Evolutionary conservation across 2,888 invertebrate genomes (phyloP).

Genomic region (Blastobasis lacticolella): DNA sequence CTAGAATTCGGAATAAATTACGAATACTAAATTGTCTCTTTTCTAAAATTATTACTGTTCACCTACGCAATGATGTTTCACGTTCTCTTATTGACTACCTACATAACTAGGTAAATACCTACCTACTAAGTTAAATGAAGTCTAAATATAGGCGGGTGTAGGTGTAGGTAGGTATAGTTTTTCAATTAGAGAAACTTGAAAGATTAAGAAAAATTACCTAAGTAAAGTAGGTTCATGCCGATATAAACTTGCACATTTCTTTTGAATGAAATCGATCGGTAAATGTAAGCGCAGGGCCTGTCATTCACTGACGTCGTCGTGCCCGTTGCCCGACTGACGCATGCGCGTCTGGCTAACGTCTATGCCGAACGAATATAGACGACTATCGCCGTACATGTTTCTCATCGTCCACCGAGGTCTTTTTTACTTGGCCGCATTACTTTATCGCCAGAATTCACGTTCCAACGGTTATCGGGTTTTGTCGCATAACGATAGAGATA

Average conservation of each 20-base stretch:
- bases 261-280: slow-evolving; percentile 64
- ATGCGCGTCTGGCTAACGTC: slow-evolving; percentile 70
- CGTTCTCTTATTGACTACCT: too few relatives aligned
- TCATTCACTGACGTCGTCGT: slow-evolving; percentile 67
- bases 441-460: slow-evolving; percentile 50
- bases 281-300: slow-evolving; percentile 63
- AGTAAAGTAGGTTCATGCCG: too few relatives aligned
- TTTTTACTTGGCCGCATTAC: slow-evolving; percentile 56
- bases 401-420: slow-evolving; percentile 47
- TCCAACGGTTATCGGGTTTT: slow-evolving; percentile 58
- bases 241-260: slow-evolving; percentile 38
- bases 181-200: too few relatives aligned
- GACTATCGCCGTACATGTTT: slow-evolving; percentile 53
- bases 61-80: too few relatives aligned
- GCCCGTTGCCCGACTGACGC: slow-evolving; percentile 53
- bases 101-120: too few relatives aligned
- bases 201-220: too few relatives aligned
- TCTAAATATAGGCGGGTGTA: too few relatives aligned
- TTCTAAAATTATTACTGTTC: too few relatives aligned
- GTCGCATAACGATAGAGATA: slow-evolving; percentile 67
- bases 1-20: too few relatives aligned
- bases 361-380: slow-evolving; percentile 63
- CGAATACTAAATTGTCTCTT: too few relatives aligned
- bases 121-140: too few relatives aligned
- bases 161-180: too few relatives aligned